Percentiles rank a stretch among this genome's conserved stretches.
Evolutionary conservation across 1,140 invertebrate genomes (phyloP).

Genomic region (Pseudobourletiella spinata): DNA sequence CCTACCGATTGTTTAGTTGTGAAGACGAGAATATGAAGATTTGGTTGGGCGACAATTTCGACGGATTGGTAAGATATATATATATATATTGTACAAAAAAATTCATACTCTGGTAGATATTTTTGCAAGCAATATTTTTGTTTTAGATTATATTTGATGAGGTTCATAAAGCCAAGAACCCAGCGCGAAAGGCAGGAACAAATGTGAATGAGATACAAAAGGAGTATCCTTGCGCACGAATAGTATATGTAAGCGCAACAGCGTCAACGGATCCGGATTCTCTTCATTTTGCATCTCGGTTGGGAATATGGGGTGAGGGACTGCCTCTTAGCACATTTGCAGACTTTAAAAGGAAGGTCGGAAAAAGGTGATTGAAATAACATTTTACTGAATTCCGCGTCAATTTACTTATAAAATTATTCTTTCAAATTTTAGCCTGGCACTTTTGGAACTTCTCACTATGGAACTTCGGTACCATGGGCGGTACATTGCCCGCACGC

Average conservation of each 20-base stretch:
- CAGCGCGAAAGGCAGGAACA: background rate
- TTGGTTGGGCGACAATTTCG: no score
- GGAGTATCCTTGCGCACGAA: background rate
- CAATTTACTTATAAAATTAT: no score
- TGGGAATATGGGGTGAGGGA: background rate
- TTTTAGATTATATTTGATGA: background rate
- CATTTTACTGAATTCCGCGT: no score
- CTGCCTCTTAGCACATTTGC: background rate
- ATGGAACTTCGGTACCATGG: background rate
- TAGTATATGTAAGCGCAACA: background rate
- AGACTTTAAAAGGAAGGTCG: no score
- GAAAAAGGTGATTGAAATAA: no score
- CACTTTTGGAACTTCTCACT: background rate
- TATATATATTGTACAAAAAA: no score
- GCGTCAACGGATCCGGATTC: background rate
- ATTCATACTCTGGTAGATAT: no score
- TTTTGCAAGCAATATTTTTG: no score
- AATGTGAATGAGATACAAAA: background rate
- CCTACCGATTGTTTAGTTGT: no score
- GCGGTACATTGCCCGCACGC: background rate
- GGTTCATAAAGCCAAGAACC: background rate
- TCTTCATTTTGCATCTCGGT: background rate
- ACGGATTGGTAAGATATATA: no score
- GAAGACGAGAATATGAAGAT: no score
- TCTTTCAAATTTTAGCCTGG: no score